Evolutionary conservation across 2,113 vertebrate species (phyloP).

Genomic region (Lethenteron reissneri): DNA sequence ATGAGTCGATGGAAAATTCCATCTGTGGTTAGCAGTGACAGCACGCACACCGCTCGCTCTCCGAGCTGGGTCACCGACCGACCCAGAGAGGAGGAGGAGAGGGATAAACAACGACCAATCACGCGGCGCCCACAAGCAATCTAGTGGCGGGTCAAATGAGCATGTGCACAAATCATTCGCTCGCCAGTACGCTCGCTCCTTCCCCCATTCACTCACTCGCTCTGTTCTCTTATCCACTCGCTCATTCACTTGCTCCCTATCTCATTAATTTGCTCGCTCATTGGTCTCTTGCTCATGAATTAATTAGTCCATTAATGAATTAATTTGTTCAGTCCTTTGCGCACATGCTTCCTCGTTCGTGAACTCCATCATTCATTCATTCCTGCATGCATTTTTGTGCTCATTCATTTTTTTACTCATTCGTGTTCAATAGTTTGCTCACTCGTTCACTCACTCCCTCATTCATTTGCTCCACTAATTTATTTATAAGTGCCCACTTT

Average conservation of each 20-base stretch:
- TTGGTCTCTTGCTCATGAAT: background rate
- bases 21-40: background rate
- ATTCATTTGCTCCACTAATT: background rate
- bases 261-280: background rate
- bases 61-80: too few relatives aligned
- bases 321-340: background rate
- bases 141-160: too few relatives aligned
- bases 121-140: too few relatives aligned
- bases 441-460: background rate
- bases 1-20: slow-evolving; percentile 6
- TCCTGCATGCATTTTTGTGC: background rate
- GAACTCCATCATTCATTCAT: background rate
- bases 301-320: background rate
- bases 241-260: background rate
- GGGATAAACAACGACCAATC: too few relatives aligned
- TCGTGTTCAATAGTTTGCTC: background rate
- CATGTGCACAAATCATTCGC: too few relatives aligned
- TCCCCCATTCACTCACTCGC: background rate
- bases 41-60: background rate
- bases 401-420: background rate
- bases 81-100: too few relatives aligned
- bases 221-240: slow-evolving; percentile 1
- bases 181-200: background rate
- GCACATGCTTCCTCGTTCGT: background rate
- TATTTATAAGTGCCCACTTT: background rate